phyloP scores from a whole-genome alignment of 2,113 vertebrate genomes.

The Channa maculata region DNA sequence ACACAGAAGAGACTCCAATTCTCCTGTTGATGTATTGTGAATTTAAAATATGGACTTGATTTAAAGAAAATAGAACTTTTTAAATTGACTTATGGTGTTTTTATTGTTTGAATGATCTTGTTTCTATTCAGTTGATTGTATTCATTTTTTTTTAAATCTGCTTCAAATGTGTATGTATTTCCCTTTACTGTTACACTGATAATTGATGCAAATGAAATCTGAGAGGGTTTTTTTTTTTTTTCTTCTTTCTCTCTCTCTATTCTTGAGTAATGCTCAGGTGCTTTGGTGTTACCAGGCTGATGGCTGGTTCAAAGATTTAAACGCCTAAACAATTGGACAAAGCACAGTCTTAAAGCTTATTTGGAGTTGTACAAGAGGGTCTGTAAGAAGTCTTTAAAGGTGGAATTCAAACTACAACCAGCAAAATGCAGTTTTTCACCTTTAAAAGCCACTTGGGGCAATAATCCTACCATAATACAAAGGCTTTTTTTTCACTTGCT shows the following conservation, averaged over 20 bases:
- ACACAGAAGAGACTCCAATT: conserved; percentile 13
- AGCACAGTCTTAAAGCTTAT: conserved; percentile 36
- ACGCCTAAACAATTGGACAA: conserved; percentile 8
- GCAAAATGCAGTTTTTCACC: conserved; percentile 6
- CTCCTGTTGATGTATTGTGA: conserved; percentile 21
- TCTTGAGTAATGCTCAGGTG: not conserved
- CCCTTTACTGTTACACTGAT: conserved; percentile 33
- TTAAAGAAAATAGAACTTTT: conserved; percentile 44
- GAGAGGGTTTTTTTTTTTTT: not conserved
- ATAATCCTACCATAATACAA: not conserved
- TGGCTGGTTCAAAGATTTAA: not conserved
- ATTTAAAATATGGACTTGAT: conserved; percentile 45
- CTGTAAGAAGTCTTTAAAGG: not conserved
- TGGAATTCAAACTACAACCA: not conserved
- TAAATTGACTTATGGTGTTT: conserved; percentile 59
- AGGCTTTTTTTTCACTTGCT: not conserved
- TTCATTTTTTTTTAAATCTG: conserved; percentile 36
- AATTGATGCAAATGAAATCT: conserved; percentile 15
- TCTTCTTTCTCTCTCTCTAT: not conserved
- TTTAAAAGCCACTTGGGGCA: not conserved
- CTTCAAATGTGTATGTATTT: conserved; percentile 14
- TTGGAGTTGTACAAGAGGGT: not conserved
- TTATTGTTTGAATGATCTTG: conserved; percentile 52
- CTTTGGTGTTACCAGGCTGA: not conserved
- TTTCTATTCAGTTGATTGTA: conserved; percentile 14